These are phyloP conservation scores for Tapirus indicus DNA, from an alignment of 2,797 vertebrate genomes.

Conservation along the genomic window DNA sequence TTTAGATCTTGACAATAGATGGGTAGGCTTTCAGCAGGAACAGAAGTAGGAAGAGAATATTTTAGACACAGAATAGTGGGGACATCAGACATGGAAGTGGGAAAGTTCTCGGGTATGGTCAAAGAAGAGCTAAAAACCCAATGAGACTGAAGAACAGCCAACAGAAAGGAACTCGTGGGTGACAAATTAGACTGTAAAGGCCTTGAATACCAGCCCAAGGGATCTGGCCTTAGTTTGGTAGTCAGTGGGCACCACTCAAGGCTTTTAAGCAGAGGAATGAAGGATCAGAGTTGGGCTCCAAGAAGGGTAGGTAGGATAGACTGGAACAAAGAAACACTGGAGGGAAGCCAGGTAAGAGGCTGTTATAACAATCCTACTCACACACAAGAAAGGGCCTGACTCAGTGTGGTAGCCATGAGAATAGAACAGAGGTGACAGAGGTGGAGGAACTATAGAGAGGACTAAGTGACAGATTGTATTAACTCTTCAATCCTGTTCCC, in stretches of 20 bases:
- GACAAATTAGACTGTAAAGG: neutral
- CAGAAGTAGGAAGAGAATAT: neutral
- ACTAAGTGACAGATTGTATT: neutral
- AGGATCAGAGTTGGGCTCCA: neutral
- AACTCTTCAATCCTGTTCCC: neutral
- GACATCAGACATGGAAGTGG: neutral
- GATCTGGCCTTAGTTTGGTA: neutral
- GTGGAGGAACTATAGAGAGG: neutral
- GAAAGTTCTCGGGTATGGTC: neutral
- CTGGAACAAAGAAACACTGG: neutral
- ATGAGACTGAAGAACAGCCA: neutral
- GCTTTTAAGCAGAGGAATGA: neutral
- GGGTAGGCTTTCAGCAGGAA: neutral
- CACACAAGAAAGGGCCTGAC: neutral
- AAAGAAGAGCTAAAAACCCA: neutral
- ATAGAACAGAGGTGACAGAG: neutral
- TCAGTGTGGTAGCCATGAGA: neutral
- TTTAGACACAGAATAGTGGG: neutral
- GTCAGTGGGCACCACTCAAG: neutral
- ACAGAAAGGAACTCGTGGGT: neutral
- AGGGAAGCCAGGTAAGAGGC: neutral
- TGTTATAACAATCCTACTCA: neutral
- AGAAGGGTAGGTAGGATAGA: neutral
- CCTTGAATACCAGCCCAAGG: neutral
- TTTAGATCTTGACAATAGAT: neutral